Evolutionary conservation across 1,140 invertebrate genomes (phyloP), one percentile per base, ranked within the genome.

Genomic region (Drosophila willistoni): DNA sequence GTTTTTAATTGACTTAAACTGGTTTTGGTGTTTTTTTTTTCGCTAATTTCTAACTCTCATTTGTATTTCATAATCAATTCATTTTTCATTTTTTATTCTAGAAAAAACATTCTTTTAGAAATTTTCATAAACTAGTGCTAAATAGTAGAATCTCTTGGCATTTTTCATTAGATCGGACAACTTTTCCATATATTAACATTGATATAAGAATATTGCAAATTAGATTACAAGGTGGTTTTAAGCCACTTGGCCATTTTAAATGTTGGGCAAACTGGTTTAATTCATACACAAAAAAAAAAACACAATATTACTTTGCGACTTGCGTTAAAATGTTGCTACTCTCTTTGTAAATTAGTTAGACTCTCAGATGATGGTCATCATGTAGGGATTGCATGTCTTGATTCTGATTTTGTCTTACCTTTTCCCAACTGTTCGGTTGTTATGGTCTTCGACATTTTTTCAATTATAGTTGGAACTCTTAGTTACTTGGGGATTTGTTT

Each of bases 361-460:
- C 17, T 14, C 44, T 47, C 0, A 14, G 42, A 4, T 25, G 25
- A 17, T 61, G 12, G 10, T 61, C 7, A 12, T 22, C 9, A 41
- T 42, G 10, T 25, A 10, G 2, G 36, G 3, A 39, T 44, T 39
- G 14, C 2, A 39, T 42, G 13, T 22, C 10, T 33, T 3, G 6
- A 25, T 10, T n/a, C 29, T 7, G 0, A 25, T 39, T 47, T 7
- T 34, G 51, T 65, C 73, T 64, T 68, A 89, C 84, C 84, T 79
- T 84, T 89, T 7, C 19, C 59, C 10, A 79, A 73, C 66, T 84
- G 81, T 59, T 84, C 84, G 56, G 77, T 36, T 44, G 69, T 84
- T 81, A 84, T 89, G 39, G 74, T 90, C 81, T 81, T 89, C 1
- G 17, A 81, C 84, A 89, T 89, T 1, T 12, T 12, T 73, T 39